Evolutionary conservation across 2,888 invertebrate genomes (phyloP), one percentile per base, ranked within the genome.

Genomic region (Drosophila bunnanda): DNA sequence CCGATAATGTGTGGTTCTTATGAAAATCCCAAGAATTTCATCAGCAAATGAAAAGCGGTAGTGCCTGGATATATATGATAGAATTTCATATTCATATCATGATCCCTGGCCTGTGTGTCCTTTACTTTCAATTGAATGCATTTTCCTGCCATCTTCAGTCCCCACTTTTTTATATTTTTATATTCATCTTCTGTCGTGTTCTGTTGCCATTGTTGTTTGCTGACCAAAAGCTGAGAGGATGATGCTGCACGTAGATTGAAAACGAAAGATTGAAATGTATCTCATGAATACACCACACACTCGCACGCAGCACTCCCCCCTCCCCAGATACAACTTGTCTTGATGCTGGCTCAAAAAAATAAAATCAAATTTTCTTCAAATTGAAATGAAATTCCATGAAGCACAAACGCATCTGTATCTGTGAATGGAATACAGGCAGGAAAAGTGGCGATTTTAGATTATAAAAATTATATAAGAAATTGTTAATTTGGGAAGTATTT

Each of bases 71-170:
- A 48, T 46, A 22, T 44, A 39, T n/a, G 50, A 22, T 30, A 73
- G 78, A 68, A 78, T 79, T 78, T 83, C 52, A 80, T 83, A 83
- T 83, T 86, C 83, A 81, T 86, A 83, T 80, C 83, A 86, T 79
- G 84, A 76, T 81, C 73, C 71, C 56, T 50, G 62, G 60, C 65
- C 69, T 69, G 39, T 66, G 79, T 57, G 79, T 83, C 87, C 84
- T 79, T 86, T 83, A 78, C 62, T 76, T 81, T 83, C 81, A 86
- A 83, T 86, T 83, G 83, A 83, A 83, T 83, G 83, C 84, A 83
- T 78, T 80, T 78, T 62, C 50, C 54, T 53, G 44, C 64, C 72
- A 57, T 71, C 68, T 58, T 68, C 67, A 48, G 36, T 25, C 15
- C n/a, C 6, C n/a, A 7, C 8, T 20, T 4, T 5, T 46, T 13